Percentiles rank a stretch among this genome's conserved stretches.
phyloP scores from a whole-genome alignment of 2,888 invertebrate genomes.

The Cephus runcator region DNA sequence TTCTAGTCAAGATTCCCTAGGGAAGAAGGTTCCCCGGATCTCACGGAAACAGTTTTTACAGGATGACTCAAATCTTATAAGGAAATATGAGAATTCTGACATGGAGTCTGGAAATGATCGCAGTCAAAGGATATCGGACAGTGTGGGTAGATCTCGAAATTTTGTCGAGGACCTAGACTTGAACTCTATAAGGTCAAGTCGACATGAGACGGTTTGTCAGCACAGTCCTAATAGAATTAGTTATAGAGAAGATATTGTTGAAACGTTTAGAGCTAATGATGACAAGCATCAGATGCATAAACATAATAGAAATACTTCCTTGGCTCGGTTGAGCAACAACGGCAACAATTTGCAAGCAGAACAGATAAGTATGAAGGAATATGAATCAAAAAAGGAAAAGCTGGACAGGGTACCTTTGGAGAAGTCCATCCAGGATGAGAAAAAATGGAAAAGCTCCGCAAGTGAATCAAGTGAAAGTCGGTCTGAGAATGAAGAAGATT shows the following conservation, averaged over 20 bases:
- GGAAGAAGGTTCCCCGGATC: slow-evolving; percentile 7
- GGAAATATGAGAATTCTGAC: not conserved
- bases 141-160: not conserved
- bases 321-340: not conserved
- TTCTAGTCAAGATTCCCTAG: slow-evolving; percentile 24
- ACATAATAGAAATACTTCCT: not conserved
- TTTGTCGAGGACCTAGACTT: not conserved
- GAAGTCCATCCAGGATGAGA: not conserved
- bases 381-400: not conserved
- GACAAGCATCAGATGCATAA: not conserved
- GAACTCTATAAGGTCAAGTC: not conserved
- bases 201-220: not conserved
- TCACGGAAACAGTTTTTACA: not conserved
- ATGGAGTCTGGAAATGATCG: not conserved
- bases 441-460: slow-evolving; percentile 16
- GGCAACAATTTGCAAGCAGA: not conserved
- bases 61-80: not conserved
- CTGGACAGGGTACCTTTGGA: not conserved
- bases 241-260: not conserved
- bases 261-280: slow-evolving; percentile 13
- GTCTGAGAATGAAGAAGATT: slow-evolving; percentile 25
- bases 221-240: not conserved
- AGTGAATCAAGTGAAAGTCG: slow-evolving; percentile 36
- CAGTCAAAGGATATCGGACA: not conserved
- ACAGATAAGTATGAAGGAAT: not conserved